Conservation (phyloP, 64 coral and sea anemone species). For the Actinia tenebrosa region DNA sequence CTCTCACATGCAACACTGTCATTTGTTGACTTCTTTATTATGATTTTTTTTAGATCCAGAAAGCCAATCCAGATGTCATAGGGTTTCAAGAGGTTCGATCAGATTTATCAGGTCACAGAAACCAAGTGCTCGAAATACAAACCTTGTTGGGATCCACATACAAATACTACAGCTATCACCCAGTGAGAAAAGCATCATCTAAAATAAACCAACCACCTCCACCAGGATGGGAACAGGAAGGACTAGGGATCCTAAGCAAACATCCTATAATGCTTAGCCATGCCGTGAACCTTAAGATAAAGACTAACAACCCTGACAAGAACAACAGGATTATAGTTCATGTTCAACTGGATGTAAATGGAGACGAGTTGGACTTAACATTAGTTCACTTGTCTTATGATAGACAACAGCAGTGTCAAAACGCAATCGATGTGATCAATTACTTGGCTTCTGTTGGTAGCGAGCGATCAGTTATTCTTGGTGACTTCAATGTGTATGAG, state of each 20-base stretch:
- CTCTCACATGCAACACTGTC: background rate
- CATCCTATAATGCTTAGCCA: slow-evolving; percentile 77
- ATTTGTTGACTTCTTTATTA: background rate
- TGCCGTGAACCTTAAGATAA: slow-evolving; percentile 59
- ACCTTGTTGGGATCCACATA: slow-evolving; percentile 56
- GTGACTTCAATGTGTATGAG: slow-evolving; percentile 84
- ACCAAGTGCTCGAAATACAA: slow-evolving; percentile 74
- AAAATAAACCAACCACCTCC: slow-evolving; percentile 43
- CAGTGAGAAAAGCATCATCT: slow-evolving; percentile 36
- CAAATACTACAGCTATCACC: slow-evolving; percentile 59
- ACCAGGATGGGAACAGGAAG: slow-evolving; percentile 88
- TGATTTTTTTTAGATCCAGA: slow-evolving; percentile 48
- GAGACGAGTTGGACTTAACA: slow-evolving; percentile 63
- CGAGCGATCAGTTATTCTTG: slow-evolving; percentile 65
- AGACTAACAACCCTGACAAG: slow-evolving; percentile 32
- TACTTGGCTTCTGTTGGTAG: slow-evolving; percentile 59
- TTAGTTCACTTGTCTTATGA: slow-evolving; percentile 92
- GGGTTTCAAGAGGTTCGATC: slow-evolving; percentile 93
- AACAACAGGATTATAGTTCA: slow-evolving; percentile 78
- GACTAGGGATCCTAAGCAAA: slow-evolving; percentile 82
- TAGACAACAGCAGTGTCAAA: slow-evolving; percentile 74
- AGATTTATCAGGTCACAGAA: slow-evolving; percentile 55
- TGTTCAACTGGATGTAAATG: slow-evolving; percentile 58
- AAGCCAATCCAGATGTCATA: slow-evolving; percentile 79
- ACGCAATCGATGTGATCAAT: slow-evolving; percentile 76